Conservation (phyloP, 2,113 vertebrate genomes). For the Herpailurus yagouaroundi region DNA sequence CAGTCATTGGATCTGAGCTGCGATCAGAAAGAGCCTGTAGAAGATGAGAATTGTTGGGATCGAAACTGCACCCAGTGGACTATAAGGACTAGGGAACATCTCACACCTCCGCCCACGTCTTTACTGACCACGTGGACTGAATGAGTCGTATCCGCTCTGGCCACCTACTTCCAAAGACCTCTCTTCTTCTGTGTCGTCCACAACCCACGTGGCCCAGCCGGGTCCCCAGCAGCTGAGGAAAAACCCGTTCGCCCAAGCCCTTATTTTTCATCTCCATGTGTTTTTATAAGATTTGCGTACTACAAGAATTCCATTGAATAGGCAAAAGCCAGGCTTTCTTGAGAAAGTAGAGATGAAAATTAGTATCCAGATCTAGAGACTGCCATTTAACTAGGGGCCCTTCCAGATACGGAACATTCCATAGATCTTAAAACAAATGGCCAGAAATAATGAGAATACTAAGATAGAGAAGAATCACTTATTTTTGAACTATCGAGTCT, state of each 20-base stretch:
- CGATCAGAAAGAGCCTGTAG: background rate
- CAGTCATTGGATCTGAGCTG: background rate
- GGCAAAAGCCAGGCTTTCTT: background rate
- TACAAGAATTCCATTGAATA: background rate
- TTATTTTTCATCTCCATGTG: background rate
- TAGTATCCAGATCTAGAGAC: background rate
- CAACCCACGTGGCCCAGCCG: background rate
- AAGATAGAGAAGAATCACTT: background rate
- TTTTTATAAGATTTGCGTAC: background rate
- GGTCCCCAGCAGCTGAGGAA: background rate
- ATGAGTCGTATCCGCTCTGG: background rate
- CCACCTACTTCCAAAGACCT: background rate
- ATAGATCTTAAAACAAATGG: conserved; percentile 14
- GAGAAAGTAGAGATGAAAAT: background rate
- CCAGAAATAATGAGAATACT: background rate
- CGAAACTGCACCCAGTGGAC: background rate
- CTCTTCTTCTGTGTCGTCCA: background rate
- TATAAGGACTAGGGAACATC: background rate
- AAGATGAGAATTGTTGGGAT: background rate
- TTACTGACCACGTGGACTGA: background rate
- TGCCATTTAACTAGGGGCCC: background rate
- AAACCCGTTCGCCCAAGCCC: background rate
- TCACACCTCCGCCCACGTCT: background rate
- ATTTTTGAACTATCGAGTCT: background rate
- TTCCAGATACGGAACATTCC: background rate